Evolutionary conservation across 2,113 vertebrate species (phyloP).

Genomic region (Orycteropus afer): DNA sequence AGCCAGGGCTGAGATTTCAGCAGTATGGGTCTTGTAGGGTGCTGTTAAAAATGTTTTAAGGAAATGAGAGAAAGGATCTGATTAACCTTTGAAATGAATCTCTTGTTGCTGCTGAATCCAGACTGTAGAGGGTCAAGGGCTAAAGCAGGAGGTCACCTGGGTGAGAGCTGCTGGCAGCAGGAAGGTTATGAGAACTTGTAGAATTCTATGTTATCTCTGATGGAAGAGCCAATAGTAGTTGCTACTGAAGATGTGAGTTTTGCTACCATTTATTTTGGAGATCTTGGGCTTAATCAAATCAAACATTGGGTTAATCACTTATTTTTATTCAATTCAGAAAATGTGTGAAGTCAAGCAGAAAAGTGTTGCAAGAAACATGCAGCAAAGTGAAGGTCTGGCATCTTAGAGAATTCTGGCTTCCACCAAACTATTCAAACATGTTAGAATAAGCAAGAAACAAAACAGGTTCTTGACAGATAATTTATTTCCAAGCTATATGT

Average conservation of each 20-base stretch:
- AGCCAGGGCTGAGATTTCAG: neutral
- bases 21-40: neutral
- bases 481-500: constrained; percentile 79
- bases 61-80: neutral
- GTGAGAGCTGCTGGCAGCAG: neutral
- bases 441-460: constrained; percentile 76
- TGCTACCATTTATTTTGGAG: neutral
- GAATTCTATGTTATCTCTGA: neutral
- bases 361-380: neutral
- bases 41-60: neutral
- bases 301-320: neutral
- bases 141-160: neutral
- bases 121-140: neutral
- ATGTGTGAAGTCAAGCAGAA: neutral
- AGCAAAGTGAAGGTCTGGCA: constrained; percentile 37
- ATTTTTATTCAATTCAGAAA: neutral
- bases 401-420: constrained; percentile 61
- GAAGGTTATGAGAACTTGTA: neutral
- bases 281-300: neutral
- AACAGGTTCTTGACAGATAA: constrained; percentile 71
- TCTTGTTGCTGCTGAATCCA: neutral
- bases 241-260: neutral
- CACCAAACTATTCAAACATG: constrained; percentile 69
- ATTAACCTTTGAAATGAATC: neutral
- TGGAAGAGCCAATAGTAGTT: neutral